Base-by-base conservation (phyloP, 2,888 invertebrate species). In the Drosophila lacicola region DNA sequence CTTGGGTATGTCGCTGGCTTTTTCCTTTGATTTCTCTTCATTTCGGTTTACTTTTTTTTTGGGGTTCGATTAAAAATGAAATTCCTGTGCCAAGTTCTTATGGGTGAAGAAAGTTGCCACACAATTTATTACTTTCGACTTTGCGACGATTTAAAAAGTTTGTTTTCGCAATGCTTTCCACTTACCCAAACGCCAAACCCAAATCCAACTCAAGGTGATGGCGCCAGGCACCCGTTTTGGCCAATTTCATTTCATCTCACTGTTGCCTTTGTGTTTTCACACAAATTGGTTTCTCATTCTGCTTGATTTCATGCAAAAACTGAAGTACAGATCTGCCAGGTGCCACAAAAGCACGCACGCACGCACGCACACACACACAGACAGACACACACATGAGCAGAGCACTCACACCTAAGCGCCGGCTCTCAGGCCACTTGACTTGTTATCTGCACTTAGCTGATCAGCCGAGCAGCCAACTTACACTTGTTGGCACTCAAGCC, bases 241-340 rank as follows among this genome's bases (percentile, higher is more conserved):
- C 86, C 83, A 86, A 86, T 83, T 83, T 80, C 55, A 76, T 73
- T 76, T 80, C 78, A 44, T 61, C 34, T 41, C 60, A 37, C 51
- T 42, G 62, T 39, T 74, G 67, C 64, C 65, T 74, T 79, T 82
- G 74, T 74, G 64, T 76, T 83, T 83, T 74, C 72, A 74, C 86
- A 78, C 78, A 83, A 86, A 83, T 83, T 83, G 86, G 72, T 86
- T 83, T 86, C 85, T 67, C 81, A 70, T 82, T 83, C 83, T 86
- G 83, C 83, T 83, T 83, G 83, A 83, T 82, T 83, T 86, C 83
- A 74, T 86, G 83, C 86, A 78, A 83, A 82, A 78, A 67, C 82
- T 80, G 69, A 49, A 80, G 73, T 76, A 67, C 80, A 67, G 71
- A 61, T 78, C 66, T 69, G 56, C 39, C 74, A 85, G 86, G 72